Evolutionary conservation across 2,888 invertebrate species (phyloP).

Genomic region (Stenolophus ochropezus): DNA sequence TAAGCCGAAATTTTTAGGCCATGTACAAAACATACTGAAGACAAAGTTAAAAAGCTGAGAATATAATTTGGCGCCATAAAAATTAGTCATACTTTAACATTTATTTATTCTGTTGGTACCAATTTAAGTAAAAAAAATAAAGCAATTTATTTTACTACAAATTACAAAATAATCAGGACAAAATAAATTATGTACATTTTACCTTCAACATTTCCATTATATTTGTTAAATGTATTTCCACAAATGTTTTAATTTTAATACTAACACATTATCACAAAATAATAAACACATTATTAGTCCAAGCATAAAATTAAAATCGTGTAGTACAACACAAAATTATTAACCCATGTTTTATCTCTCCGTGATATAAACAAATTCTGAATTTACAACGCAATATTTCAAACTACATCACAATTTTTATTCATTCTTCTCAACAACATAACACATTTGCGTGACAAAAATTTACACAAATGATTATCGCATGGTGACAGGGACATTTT

Average conservation of each 20-base stretch:
- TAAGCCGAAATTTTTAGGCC: too few relatives aligned
- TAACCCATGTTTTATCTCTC: background rate
- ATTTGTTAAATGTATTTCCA: background rate
- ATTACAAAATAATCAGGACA: background rate
- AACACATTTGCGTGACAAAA: conserved; percentile 34
- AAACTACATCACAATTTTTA: background rate
- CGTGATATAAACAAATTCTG: conserved; percentile 17
- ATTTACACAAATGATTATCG: conserved; percentile 41
- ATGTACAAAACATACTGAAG: too few relatives aligned
- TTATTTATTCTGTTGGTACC: too few relatives aligned
- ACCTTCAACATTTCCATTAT: background rate
- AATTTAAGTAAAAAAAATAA: too few relatives aligned
- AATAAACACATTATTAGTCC: background rate
- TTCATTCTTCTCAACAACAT: conserved; percentile 13
- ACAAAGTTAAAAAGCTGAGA: too few relatives aligned
- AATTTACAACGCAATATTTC: conserved; percentile 17
- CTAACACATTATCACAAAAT: background rate
- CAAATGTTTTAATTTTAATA: background rate
- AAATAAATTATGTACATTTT: background rate
- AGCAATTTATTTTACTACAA: too few relatives aligned
- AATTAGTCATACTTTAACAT: too few relatives aligned
- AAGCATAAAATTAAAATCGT: background rate
- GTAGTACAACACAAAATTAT: background rate
- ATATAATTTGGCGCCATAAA: too few relatives aligned
- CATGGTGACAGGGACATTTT: conserved; percentile 45